Percentiles rank a stretch among this genome's conserved stretches.
phyloP scores from a whole-genome alignment of 2,113 vertebrate species.

The Cyanoderma ruficeps region DNA sequence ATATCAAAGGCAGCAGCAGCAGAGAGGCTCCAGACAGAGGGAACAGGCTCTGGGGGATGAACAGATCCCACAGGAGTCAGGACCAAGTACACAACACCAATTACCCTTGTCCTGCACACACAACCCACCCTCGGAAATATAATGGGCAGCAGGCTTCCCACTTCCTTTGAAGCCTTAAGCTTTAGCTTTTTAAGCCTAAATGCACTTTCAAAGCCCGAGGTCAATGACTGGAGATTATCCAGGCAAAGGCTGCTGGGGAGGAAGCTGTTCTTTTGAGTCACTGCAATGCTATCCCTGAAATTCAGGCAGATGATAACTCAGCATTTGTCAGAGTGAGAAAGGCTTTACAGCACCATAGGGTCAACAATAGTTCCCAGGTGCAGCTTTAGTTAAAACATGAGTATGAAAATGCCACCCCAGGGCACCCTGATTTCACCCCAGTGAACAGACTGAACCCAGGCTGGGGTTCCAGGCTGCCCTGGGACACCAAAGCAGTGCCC shows the following conservation, averaged over 20 bases:
- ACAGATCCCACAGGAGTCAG: not conserved
- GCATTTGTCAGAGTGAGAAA: not conserved
- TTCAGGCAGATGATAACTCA: not conserved
- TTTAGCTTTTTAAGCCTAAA: conserved; percentile 34
- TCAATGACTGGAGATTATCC: conserved; percentile 28
- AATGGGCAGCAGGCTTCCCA: not conserved
- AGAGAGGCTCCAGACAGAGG: not conserved
- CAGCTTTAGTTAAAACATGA: not conserved
- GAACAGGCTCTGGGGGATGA: not conserved
- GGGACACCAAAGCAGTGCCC: not conserved
- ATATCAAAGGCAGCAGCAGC: not conserved
- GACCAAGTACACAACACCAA: not conserved
- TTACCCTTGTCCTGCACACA: not conserved
- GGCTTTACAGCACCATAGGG: not conserved
- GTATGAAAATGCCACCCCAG: not conserved
- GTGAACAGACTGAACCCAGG: fast-evolving
- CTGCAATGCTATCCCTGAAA: not conserved
- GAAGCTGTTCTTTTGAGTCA: not conserved
- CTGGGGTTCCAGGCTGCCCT: not conserved
- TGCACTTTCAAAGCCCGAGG: conserved; percentile 3
- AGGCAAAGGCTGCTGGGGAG: not conserved
- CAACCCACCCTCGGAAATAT: not conserved
- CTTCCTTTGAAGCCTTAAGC: not conserved
- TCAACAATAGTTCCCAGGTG: not conserved
- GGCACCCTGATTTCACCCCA: not conserved